A percentile compares a stretch with the other conserved stretches of the same genome.
These are phyloP conservation scores for Falco punctatus DNA, from an alignment of 2,113 vertebrate species.

Conservation along the genomic window DNA sequence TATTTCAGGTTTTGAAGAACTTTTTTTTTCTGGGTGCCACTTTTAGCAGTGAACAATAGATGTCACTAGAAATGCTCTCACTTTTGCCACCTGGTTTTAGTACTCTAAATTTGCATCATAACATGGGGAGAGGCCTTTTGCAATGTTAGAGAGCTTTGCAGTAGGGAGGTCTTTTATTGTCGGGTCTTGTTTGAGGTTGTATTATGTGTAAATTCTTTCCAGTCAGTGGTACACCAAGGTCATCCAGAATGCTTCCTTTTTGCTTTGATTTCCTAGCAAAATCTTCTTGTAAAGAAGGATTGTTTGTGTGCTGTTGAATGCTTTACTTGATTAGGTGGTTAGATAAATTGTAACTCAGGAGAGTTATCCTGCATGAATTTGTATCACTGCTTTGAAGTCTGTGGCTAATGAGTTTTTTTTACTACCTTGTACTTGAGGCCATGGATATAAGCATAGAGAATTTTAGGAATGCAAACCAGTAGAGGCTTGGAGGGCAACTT, in stretches of 20 bases:
- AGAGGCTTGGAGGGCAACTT: not conserved
- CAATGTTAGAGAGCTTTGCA: not conserved
- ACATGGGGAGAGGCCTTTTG: rapidly evolving
- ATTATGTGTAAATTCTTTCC: not conserved
- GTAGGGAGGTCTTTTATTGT: not conserved
- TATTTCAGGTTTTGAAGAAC: not conserved
- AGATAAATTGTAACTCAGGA: not conserved
- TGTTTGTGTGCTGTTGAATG: not conserved
- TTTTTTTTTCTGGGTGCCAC: not conserved
- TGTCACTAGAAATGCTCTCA: not conserved
- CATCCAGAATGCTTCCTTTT: not conserved
- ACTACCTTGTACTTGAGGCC: not conserved
- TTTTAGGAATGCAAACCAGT: not conserved
- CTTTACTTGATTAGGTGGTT: not conserved
- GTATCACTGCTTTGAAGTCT: slow-evolving; percentile 22
- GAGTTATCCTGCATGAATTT: not conserved
- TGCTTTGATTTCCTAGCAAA: not conserved
- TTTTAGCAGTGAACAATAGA: not conserved
- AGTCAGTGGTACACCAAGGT: not conserved
- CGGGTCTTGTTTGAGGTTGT: not conserved
- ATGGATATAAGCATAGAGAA: not conserved
- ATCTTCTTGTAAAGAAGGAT: not conserved
- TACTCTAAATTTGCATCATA: not conserved
- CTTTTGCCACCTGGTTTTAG: not conserved
- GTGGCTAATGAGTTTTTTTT: not conserved